These are phyloP conservation scores for Amphipoea lucens DNA, from an alignment of 2,888 invertebrate species.

Conservation along the genomic window DNA sequence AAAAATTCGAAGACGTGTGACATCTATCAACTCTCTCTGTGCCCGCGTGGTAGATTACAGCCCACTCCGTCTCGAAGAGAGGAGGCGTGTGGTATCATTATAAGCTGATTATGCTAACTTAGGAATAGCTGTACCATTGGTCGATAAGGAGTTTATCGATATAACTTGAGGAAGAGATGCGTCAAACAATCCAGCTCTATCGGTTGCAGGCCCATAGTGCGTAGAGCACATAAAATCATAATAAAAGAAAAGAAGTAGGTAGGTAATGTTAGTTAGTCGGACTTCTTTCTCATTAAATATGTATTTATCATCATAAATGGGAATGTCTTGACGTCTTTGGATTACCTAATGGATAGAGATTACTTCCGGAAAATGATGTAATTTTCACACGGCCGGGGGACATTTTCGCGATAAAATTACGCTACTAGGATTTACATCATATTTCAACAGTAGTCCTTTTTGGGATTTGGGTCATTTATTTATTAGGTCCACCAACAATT, in stretches of 20 bases:
- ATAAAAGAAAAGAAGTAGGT: not conserved
- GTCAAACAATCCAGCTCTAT: constrained; percentile 3
- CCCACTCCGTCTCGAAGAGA: too few species aligned
- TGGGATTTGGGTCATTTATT: not conserved
- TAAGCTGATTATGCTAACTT: not conserved
- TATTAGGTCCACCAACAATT: not conserved
- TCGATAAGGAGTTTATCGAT: not conserved
- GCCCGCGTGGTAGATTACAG: not conserved
- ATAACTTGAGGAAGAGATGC: not conserved
- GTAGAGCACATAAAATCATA: not conserved
- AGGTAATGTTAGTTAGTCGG: not conserved
- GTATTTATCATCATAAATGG: not conserved
- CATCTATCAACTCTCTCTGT: not conserved
- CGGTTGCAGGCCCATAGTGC: not conserved
- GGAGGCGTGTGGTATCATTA: too few species aligned
- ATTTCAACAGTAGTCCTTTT: not conserved
- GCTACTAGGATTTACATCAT: not conserved
- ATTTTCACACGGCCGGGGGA: not conserved
- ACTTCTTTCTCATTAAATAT: not conserved
- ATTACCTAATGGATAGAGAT: not conserved
- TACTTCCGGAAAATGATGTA: not conserved
- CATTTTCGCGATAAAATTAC: not conserved
- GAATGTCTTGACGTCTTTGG: not conserved
- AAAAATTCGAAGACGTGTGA: not conserved
- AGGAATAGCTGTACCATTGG: not conserved